Evolutionary conservation across 2,113 vertebrate species (phyloP), one percentile per base, ranked within the genome.

Genomic region (Pandion haliaetus): DNA sequence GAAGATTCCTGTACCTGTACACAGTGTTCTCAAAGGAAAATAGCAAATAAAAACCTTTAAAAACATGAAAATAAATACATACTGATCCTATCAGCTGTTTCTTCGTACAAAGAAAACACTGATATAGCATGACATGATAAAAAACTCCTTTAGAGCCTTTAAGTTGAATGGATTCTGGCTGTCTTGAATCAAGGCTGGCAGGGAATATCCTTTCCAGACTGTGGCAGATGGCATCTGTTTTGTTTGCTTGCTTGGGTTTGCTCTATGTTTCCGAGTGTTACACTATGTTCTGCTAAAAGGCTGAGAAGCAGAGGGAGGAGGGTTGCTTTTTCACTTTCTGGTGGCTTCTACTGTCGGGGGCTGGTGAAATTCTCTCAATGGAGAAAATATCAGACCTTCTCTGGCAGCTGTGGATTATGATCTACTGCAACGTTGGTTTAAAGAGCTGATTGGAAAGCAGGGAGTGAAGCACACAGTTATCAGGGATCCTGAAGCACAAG

Each of bases 221-320:
- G 88, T 90, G 66, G 90, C 95, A 96, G 94, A 96, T 94, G 90
- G 90, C 79, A 93, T 92, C 85, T 93, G 85, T 79, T 97, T 76
- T 86, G 74, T 93, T 92, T 96, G 52, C 62, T 76, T 76, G 74
- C 25, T 72, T 1, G 0, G 66, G 20, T 93, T 93, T 95, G 61
- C 70, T 92, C n/a, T 52, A 47, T 31, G 49, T 80, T 95, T 72
- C 74, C 21, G 47, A 44, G 50, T 52, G 24, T 40, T 95, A 45
- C 40, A 23, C 55, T 31, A 26, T 72, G 52, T n/a, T 96, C 73
- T 85, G 88, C 61, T 96, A 52, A 90, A 94, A 85, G 85, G 18
- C 45, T 78, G 69, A 4, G 8, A 29, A 78, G 42, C 65, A 94
- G 42, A 55, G 44, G 44, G 32, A 92, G 52, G 8, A 90, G 20